Evolutionary conservation across 2,888 invertebrate genomes (phyloP), one percentile per base, ranked within the genome.

Genomic region (Drosophila anceps): DNA sequence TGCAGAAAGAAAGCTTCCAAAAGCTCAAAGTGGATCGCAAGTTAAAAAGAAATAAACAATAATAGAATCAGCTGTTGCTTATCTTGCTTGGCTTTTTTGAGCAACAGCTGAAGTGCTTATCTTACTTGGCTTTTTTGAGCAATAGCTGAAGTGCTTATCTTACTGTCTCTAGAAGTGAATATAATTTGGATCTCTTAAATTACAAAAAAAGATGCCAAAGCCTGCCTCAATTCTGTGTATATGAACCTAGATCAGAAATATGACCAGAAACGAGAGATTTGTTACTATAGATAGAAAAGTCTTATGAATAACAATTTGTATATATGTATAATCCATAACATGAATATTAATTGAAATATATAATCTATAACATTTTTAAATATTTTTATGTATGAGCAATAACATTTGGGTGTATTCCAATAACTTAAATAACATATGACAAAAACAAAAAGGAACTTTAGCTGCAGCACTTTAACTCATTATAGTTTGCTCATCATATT

Each of bases 401-500:
- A 33, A 33, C 33, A 33, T 33, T 33, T 10, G 10, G 10, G 12
- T 10, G 1, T 33, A 31, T 33, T 33, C 10, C 37, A 15, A 37
- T 37, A n/a, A n/a, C 1, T 12, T 13, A 13, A 27, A 8, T 27
- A 8, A 3, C 18, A 4, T 4, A 18, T 41, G 0, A 39, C 15
- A n/a, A 7, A 5, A 39, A 35, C 13, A 35, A 13, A 35, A 13
- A 13, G 13, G 2, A 35, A 13, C 13, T 35, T 13, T 5, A 13
- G 35, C 35, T 41, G n/a, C 18, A 18, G 2, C 18, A 15, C n/a
- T 46, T 46, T 0, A 15, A 3, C 1, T 4, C 12, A 24, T 71
- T 4, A 69, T 2, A 69, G 63, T 2, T 58, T 68, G 35, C 61
- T 54, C 0, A 33, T 7, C 4, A 9, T 6, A 20, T 5, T 35